phyloP scores from a whole-genome alignment of 2,888 invertebrate species.

The Torymus auratus region DNA sequence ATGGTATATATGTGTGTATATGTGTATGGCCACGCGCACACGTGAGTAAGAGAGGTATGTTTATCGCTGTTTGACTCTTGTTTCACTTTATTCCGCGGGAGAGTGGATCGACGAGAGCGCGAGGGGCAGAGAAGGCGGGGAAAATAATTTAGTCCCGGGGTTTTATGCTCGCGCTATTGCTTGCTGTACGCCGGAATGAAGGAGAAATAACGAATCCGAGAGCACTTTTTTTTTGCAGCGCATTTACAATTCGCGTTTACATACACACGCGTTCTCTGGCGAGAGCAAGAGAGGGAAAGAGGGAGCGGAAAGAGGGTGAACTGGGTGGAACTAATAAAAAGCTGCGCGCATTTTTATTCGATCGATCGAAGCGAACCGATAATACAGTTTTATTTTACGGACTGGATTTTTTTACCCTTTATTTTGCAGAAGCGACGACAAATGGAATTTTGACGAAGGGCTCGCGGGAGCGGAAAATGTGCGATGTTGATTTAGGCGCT shows the following conservation, averaged over 20 bases:
- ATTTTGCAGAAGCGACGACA: slow-evolving; percentile 6
- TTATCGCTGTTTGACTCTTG: slow-evolving; percentile 46
- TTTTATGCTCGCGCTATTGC: slow-evolving; percentile 42
- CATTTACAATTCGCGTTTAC: slow-evolving; percentile 3
- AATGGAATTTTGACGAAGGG: slow-evolving; percentile 34
- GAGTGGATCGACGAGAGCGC: neutral
- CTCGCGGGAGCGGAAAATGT: neutral
- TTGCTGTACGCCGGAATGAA: slow-evolving; percentile 23
- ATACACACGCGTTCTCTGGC: too few species aligned
- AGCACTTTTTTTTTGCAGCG: neutral
- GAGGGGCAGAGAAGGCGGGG: neutral
- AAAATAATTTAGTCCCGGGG: slow-evolving; percentile 43
- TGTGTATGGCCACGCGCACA: neutral
- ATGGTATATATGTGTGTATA: too few species aligned
- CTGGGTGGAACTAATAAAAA: slow-evolving; percentile 42
- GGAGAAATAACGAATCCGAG: slow-evolving; percentile 37
- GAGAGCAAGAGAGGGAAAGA: too few species aligned
- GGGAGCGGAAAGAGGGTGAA: neutral
- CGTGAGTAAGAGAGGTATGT: slow-evolving; percentile 25
- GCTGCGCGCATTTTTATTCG: slow-evolving; percentile 20
- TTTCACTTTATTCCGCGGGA: slow-evolving; percentile 40
- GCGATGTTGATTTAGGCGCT: slow-evolving; percentile 30
- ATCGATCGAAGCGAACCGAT: slow-evolving; percentile 19
- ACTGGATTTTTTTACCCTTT: slow-evolving; percentile 14
- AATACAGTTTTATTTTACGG: slow-evolving; percentile 33